Conservation (phyloP, 2,113 vertebrate species). For the Corythoichthys haematopterus region DNA sequence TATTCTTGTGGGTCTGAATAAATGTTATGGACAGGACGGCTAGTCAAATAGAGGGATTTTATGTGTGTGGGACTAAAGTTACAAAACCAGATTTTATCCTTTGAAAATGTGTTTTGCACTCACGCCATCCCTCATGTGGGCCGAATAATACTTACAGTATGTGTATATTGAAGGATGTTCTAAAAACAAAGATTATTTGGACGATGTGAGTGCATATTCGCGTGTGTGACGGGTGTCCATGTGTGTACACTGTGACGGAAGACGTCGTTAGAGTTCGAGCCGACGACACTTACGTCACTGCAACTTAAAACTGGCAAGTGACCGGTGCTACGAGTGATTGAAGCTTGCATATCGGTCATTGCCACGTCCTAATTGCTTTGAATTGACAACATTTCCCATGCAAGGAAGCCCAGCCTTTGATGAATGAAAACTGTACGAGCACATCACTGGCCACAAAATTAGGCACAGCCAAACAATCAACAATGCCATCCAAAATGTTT, state of each 20-base stretch:
- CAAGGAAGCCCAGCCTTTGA: background rate
- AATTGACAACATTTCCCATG: slow-evolving; percentile 40
- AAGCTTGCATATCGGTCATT: slow-evolving; percentile 51
- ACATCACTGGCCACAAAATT: background rate
- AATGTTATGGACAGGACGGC: slow-evolving; percentile 18
- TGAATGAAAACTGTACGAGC: background rate
- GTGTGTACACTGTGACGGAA: background rate
- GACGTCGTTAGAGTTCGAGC: slow-evolving; percentile 33
- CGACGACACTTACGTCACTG: slow-evolving; percentile 64
- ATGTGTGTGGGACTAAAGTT: slow-evolving; percentile 10
- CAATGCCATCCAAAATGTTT: background rate
- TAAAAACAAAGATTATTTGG: background rate
- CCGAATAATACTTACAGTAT: slow-evolving; percentile 58
- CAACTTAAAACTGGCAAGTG: slow-evolving; percentile 38
- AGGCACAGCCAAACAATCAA: background rate
- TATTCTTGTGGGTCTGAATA: slow-evolving; percentile 12
- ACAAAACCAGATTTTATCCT: slow-evolving; percentile 72
- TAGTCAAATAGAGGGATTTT: slow-evolving; percentile 1
- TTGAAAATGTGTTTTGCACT: slow-evolving; percentile 73
- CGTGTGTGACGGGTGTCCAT: too few species aligned
- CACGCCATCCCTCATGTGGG: slow-evolving; percentile 70
- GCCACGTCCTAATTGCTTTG: slow-evolving; percentile 22
- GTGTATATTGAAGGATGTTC: background rate
- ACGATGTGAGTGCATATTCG: background rate
- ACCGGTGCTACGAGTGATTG: slow-evolving; percentile 32